These are phyloP conservation scores for Pungitius pungitius DNA, from an alignment of 2,113 vertebrate genomes.

Conservation along the genomic window DNA sequence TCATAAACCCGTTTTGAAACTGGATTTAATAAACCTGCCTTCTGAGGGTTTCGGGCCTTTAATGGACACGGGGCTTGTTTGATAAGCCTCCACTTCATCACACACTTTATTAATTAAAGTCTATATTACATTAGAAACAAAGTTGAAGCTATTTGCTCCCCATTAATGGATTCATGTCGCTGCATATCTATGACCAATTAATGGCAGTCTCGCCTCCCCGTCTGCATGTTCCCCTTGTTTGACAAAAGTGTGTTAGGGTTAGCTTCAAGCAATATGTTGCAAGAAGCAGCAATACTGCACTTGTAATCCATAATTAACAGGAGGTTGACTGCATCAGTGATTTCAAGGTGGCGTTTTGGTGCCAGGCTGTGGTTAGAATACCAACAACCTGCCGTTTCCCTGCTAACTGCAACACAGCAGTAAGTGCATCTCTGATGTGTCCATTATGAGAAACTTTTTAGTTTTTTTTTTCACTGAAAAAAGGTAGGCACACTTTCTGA, in stretches of 20 bases:
- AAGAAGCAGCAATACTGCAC: constrained; percentile 40
- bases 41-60: constrained; percentile 78
- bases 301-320: constrained; percentile 51
- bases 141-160: constrained; percentile 82
- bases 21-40: constrained; percentile 80
- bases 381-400: background rate
- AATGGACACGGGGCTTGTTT: constrained; percentile 83
- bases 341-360: constrained; percentile 11
- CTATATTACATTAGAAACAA: constrained; percentile 83
- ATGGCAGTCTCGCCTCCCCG: constrained; percentile 67
- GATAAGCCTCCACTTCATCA: constrained; percentile 86
- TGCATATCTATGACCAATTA: constrained; percentile 82
- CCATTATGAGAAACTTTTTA: background rate
- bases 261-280: constrained; percentile 51
- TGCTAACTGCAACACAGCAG: background rate
- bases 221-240: constrained; percentile 74
- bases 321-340: constrained; percentile 14
- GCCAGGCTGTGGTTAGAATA: background rate
- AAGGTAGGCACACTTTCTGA: constrained; percentile 7
- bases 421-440: background rate
- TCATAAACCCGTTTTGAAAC: constrained; percentile 79
- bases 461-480: no score
- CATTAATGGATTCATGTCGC: constrained; percentile 81
- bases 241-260: constrained; percentile 59
- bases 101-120: constrained; percentile 85